These are phyloP conservation scores for Sceloporus tristichus DNA, from an alignment of 2,113 vertebrate genomes.

Conservation along the genomic window DNA sequence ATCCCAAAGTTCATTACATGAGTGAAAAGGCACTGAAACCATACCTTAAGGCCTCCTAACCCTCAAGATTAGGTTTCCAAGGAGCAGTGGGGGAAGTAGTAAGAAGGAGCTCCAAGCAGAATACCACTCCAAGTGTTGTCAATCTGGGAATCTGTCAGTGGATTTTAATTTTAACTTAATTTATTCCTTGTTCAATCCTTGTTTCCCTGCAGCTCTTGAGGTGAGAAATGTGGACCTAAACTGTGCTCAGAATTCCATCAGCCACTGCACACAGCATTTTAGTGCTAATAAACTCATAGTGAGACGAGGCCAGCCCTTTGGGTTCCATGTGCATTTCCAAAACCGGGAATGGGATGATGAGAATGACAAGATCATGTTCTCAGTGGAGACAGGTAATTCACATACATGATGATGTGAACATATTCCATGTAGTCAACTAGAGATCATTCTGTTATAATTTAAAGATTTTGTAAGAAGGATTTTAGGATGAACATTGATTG, in stretches of 20 bases:
- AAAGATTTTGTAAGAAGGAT: background rate
- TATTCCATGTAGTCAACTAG: constrained; percentile 12
- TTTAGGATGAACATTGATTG: background rate
- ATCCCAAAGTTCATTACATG: no score
- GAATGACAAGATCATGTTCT: constrained; percentile 55
- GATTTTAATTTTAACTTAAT: background rate
- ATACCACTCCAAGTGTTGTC: no score
- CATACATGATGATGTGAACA: background rate
- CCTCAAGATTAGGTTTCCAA: no score
- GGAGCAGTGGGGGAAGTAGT: no score
- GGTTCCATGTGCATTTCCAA: constrained; percentile 63
- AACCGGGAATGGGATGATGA: constrained; percentile 66
- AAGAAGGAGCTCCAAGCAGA: no score
- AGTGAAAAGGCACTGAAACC: no score
- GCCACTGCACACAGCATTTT: constrained; percentile 56
- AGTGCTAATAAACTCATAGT: constrained; percentile 64
- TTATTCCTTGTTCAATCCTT: constrained; percentile 14
- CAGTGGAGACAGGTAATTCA: constrained; percentile 60
- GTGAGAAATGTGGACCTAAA: constrained; percentile 66
- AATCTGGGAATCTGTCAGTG: background rate
- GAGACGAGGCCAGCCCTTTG: constrained; percentile 65
- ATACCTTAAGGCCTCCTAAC: no score
- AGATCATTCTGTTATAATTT: constrained; percentile 3
- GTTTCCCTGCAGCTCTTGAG: constrained; percentile 59
- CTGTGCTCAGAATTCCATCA: constrained; percentile 67